These are phyloP conservation scores for Dasyprocta punctata DNA, from an alignment of 2,113 vertebrate species.

Conservation along the genomic window DNA sequence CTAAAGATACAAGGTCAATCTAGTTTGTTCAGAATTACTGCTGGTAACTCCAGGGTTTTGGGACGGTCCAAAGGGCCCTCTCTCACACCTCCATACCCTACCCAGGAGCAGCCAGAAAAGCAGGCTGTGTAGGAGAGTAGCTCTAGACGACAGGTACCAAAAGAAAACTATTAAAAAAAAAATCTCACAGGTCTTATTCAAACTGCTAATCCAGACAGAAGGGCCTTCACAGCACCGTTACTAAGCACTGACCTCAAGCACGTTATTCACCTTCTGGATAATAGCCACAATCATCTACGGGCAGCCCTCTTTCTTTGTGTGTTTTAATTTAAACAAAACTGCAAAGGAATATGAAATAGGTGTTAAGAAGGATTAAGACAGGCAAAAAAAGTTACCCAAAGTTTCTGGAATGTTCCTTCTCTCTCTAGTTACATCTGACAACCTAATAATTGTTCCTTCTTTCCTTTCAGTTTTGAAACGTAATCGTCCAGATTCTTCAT, in stretches of 20 bases:
- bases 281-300: background rate
- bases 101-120: background rate
- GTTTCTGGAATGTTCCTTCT: constrained; percentile 98
- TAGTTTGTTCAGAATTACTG: background rate
- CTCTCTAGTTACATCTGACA: constrained; percentile 93
- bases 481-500: constrained; percentile 93
- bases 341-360: background rate
- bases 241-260: background rate
- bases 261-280: background rate
- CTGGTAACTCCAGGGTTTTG: background rate
- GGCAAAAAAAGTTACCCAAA: constrained; percentile 88
- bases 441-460: constrained; percentile 93
- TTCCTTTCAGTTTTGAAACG: constrained; percentile 98
- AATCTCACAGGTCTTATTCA: background rate
- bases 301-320: background rate
- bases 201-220: background rate
- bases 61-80: no score
- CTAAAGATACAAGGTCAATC: background rate
- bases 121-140: rapidly evolving
- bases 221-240: background rate
- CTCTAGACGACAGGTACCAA: background rate
- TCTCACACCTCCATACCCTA: rapidly evolving
- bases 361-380: constrained; percentile 36
- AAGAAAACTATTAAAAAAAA: background rate
- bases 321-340: no score